Percentiles rank a stretch among this genome's conserved stretches.
phyloP scores from a whole-genome alignment of 2,113 vertebrate genomes.

The Oryzias celebensis region DNA sequence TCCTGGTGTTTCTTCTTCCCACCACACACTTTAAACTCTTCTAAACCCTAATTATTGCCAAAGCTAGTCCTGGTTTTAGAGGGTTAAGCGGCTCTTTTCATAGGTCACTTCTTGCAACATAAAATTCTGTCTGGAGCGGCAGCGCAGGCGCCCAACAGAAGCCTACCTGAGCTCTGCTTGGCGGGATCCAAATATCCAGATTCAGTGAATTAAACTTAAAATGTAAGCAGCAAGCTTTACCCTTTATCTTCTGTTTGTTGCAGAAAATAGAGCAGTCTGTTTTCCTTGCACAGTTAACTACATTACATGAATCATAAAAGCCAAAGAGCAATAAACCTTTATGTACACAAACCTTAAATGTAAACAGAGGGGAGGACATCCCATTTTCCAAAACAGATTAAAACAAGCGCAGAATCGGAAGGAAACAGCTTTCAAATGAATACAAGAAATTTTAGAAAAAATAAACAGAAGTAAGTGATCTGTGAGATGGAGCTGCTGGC shows the following conservation, averaged over 20 bases:
- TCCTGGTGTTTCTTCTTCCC: not conserved
- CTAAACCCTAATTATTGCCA: conserved; percentile 2
- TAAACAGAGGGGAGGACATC: conserved; percentile 37
- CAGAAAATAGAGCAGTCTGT: too few species aligned
- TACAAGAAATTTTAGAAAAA: not conserved
- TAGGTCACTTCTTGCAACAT: conserved; percentile 34
- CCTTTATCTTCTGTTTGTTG: not conserved
- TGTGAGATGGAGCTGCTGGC: conserved; percentile 30
- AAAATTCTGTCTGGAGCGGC: conserved; percentile 13
- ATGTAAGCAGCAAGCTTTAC: not conserved
- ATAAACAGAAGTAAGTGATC: conserved; percentile 20
- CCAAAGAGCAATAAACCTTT: conserved; percentile 11
- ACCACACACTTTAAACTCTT: not conserved
- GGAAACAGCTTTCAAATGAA: conserved; percentile 1
- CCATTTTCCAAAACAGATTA: conserved; percentile 34
- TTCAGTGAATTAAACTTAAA: not conserved
- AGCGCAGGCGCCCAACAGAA: not conserved
- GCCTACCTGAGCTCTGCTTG: conserved; percentile 27
- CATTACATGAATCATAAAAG: not conserved
- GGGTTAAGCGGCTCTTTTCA: conserved; percentile 11
- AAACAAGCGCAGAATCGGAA: conserved; percentile 5
- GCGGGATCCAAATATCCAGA: not conserved
- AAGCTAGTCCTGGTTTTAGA: not conserved
- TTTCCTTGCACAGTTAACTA: too few species aligned
- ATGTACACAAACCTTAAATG: conserved; percentile 53